Base-by-base conservation (phyloP, 2,888 invertebrate genomes). In the Drosophila diplacantha region DNA sequence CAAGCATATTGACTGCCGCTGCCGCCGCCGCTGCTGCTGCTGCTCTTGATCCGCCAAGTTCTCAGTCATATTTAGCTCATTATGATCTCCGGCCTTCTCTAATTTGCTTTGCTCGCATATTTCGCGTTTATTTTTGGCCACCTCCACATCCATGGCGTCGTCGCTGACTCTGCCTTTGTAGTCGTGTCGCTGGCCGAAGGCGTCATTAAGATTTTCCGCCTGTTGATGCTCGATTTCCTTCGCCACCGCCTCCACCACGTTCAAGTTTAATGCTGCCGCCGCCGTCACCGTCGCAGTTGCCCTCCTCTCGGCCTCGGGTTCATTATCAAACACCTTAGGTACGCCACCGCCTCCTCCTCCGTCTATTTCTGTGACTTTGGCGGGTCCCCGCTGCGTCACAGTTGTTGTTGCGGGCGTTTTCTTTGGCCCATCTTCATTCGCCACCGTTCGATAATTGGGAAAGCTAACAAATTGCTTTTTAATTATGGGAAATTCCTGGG, bases 191-290 rank as follows among this genome's bases (percentile, higher is more conserved):
- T 64, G 64, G 65, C 70, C 68, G 72, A 73, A 75, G 73, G 78
- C 85, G 85, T 84, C 83, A 84, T 84, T 78, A 81, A 75, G 80
- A 78, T 81, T 77, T 74, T 81, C 80, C 75, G 78, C 73, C 80
- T 79, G 75, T 74, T 76, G 76, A 71, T 84, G 83, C 72, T 78
- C 71, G 44, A 80, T 83, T 81, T 78, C 73, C 77, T 69, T 50
- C 71, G 71, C 69, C 64, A 46, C 41, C 60, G 39, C 54, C 51
- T 47, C 38, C 57, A 34, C 41, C 47, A 50, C 75, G 73, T 79
- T 79, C 78, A 82, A 80, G 82, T 79, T 82, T 69, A 81, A 74
- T 74, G 51, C 51, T 51, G 43, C 50, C n/a, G 18, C 16, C 22
- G 44, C 29, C 46, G 26, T 20, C 35, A 22, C 43, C 26, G 29